A percentile compares a stretch with the other conserved stretches of the same genome.
phyloP scores from a whole-genome alignment of 2,113 vertebrate genomes.

The Pomatorhinus ruficollis region DNA sequence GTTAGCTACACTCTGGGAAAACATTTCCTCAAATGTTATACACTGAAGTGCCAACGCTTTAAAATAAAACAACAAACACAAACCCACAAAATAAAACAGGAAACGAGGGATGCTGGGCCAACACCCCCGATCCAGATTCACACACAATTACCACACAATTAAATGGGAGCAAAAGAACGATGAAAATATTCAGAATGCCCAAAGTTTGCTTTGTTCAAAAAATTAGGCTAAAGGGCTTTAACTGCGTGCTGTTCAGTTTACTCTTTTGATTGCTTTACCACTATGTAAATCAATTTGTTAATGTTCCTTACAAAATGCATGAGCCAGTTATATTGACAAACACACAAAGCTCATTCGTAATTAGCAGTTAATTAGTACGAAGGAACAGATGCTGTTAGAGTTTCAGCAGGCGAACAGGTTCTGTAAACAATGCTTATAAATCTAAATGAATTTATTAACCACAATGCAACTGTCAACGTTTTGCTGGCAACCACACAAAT shows the following conservation, averaged over 20 bases:
- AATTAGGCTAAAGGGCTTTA: slow-evolving; percentile 69
- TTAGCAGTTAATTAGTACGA: slow-evolving; percentile 94
- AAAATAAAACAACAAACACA: background rate
- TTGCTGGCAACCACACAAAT: slow-evolving; percentile 79
- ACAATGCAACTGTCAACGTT: slow-evolving; percentile 82
- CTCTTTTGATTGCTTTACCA: slow-evolving; percentile 78
- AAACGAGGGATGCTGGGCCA: background rate
- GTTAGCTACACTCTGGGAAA: background rate
- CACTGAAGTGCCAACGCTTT: background rate
- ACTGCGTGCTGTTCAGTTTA: slow-evolving; percentile 79
- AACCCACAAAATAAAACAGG: background rate
- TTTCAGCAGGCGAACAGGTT: slow-evolving; percentile 88
- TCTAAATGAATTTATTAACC: slow-evolving; percentile 89
- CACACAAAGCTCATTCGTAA: slow-evolving; percentile 88
- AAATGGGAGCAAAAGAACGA: background rate
- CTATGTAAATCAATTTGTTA: slow-evolving; percentile 88
- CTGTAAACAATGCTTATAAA: slow-evolving; percentile 98
- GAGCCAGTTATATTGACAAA: slow-evolving; percentile 86
- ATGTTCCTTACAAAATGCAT: slow-evolving; percentile 86
- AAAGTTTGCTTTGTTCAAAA: slow-evolving; percentile 58
- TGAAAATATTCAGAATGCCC: background rate
- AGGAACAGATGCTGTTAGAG: slow-evolving; percentile 93
- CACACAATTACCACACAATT: background rate
- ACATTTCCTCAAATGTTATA: background rate
- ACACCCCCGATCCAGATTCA: background rate